These are phyloP conservation scores for Calephelis nemesis DNA, from an alignment of 1,140 invertebrate species.

Conservation along the genomic window DNA sequence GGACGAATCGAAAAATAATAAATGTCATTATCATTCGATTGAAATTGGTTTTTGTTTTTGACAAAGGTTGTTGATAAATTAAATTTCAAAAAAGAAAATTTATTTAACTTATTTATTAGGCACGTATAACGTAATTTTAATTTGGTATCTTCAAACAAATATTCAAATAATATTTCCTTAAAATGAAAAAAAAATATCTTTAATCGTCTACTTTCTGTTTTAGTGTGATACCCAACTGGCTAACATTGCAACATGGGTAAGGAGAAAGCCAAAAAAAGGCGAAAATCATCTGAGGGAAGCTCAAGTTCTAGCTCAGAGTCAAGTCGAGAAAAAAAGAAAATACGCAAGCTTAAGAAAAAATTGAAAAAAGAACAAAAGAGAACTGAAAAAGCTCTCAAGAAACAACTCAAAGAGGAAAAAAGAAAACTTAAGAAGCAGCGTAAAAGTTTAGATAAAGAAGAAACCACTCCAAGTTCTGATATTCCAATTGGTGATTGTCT, in stretches of 20 bases:
- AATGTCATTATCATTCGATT: no score
- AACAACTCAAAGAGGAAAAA: constrained; percentile 68
- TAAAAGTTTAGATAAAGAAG: constrained; percentile 38
- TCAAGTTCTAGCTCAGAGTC: constrained; percentile 50
- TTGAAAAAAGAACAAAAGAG: constrained; percentile 71
- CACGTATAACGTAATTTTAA: no score
- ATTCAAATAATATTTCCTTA: background rate
- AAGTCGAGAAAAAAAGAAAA: constrained; percentile 60
- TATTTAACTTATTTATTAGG: no score
- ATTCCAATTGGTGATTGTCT: constrained; percentile 74
- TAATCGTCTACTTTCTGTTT: background rate
- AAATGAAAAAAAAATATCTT: background rate
- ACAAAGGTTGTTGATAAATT: no score
- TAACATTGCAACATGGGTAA: constrained; percentile 51
- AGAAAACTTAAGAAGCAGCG: constrained; percentile 62
- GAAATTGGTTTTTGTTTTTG: no score
- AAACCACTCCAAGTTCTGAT: constrained; percentile 42
- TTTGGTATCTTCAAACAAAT: background rate
- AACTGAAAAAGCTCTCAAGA: constrained; percentile 69
- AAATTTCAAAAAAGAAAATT: no score
- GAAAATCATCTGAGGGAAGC: constrained; percentile 43
- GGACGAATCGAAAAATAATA: no score
- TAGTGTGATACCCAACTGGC: background rate
- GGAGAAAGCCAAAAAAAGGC: constrained; percentile 62
- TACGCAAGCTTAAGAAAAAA: constrained; percentile 73